These are phyloP conservation scores for Listronotus bonariensis DNA, from an alignment of 1,140 invertebrate genomes.

Conservation along the genomic window DNA sequence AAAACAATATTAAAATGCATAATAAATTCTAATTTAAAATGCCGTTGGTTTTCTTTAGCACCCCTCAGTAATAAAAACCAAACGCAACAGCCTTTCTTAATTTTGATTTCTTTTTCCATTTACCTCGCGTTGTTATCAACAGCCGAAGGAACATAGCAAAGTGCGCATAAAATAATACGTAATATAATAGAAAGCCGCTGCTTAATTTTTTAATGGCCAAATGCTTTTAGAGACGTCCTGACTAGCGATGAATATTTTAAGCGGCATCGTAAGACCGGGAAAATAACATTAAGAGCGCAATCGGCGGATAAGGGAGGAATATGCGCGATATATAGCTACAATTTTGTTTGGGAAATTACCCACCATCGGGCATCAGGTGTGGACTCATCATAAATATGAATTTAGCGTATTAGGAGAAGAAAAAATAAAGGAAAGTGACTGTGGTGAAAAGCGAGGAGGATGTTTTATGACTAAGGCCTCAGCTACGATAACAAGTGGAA, in stretches of 20 bases:
- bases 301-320: constrained; percentile 2
- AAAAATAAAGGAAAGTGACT: constrained; percentile 16
- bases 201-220: constrained; percentile 58
- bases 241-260: constrained; percentile 56
- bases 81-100: constrained; percentile 23
- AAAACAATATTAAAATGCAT: too few relatives aligned
- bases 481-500: too few relatives aligned
- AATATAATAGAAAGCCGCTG: constrained; percentile 51
- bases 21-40: too few relatives aligned
- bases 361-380: constrained; percentile 18
- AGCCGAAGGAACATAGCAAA: constrained; percentile 33
- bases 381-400: constrained; percentile 21
- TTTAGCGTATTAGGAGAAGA: constrained; percentile 25
- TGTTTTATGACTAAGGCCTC: too few relatives aligned
- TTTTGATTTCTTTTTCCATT: constrained; percentile 51
- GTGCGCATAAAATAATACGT: constrained; percentile 55
- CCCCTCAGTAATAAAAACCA: too few relatives aligned
- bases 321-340: constrained; percentile 22
- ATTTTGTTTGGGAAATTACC: constrained; percentile 24
- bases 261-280: constrained; percentile 23
- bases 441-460: background rate
- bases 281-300: constrained; percentile 34
- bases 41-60: too few relatives aligned
- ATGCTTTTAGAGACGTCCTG: constrained; percentile 56
- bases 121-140: constrained; percentile 21